A percentile compares a stretch with the other conserved stretches of the same genome.
These are phyloP conservation scores for Fregata magnificens DNA, from an alignment of 2,113 vertebrate species.

Conservation along the genomic window DNA sequence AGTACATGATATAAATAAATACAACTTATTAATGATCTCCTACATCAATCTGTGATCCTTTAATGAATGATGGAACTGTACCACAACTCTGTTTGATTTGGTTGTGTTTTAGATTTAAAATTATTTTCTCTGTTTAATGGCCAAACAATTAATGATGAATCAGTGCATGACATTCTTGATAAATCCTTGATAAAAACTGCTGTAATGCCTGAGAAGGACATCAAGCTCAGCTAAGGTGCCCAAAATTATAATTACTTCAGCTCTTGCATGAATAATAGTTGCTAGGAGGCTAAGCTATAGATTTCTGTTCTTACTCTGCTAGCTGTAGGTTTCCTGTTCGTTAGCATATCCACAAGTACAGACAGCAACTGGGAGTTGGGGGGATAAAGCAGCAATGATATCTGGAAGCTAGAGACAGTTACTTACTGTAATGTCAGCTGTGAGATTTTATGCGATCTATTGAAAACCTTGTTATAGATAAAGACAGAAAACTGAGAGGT, in stretches of 20 bases:
- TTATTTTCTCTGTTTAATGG: not conserved
- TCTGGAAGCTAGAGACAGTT: not conserved
- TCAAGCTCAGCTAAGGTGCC: not conserved
- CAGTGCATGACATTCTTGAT: not conserved
- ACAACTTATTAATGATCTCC: not conserved
- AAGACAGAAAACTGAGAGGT: not conserved
- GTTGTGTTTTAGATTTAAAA: not conserved
- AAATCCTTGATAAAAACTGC: not conserved
- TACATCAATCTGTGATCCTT: not conserved
- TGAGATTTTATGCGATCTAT: not conserved
- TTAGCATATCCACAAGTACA: not conserved
- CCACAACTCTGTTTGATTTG: not conserved
- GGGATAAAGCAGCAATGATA: not conserved
- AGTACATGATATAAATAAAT: constrained; percentile 9
- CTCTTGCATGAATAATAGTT: not conserved
- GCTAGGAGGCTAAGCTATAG: not conserved
- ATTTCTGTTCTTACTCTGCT: not conserved
- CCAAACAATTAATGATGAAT: not conserved
- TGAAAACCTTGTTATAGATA: not conserved
- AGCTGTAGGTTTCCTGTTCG: not conserved
- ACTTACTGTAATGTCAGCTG: not conserved
- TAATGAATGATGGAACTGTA: not conserved
- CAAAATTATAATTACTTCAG: not conserved
- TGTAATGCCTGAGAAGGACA: not conserved
- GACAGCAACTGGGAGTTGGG: not conserved